Evolutionary conservation across 1,140 invertebrate species (phyloP), one percentile per base, ranked within the genome.

Genomic region (Carcinoscorpius rotundicauda): DNA sequence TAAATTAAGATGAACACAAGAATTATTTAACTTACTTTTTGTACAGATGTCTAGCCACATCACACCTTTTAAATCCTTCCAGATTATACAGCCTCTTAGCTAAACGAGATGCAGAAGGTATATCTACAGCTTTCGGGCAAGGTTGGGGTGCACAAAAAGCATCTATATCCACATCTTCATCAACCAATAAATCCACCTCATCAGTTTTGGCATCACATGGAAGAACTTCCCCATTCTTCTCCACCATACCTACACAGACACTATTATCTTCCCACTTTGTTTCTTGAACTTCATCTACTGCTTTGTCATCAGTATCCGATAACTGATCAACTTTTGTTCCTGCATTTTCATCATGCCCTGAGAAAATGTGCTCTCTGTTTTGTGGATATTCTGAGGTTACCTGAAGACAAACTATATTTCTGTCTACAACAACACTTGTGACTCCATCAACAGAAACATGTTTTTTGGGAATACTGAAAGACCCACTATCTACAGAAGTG

Each of bases 11-110:
- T 56, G 53, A 4, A 57, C 55, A 57, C 11, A 57, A 57, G n/a
- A 96, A 9, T 64, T 29, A 8, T 51, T 55, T 60, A 56, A 77
- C 79, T 79, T 79, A 96, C 92, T 95, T 96, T 88, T 97, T 98
- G 79, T 91, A 90, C 62, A 98, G 84, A 81, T 98, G 95, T 69
- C 93, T 84, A 11, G 93, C 93, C 10, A 98, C 92, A 78, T 98
- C 95, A 49, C 89, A 91, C 75, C 95, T 96, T 76, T 95, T 94
- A 79, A 98, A 98, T 52, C 95, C 93, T 74, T 83, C 81, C 29
- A 83, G 72, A 70, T 77, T 71, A 72, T 73, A 82, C 49, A 83
- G 74, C 64, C 95, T 81, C 79, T 97, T 97, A 55, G 94, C 94
- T 64, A 98, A 80, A 70, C 95, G 81, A 66, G 89, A 84, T 6